Base-by-base conservation (phyloP, 2,797 vertebrate species). In the Scyliorhinus canicula region DNA sequence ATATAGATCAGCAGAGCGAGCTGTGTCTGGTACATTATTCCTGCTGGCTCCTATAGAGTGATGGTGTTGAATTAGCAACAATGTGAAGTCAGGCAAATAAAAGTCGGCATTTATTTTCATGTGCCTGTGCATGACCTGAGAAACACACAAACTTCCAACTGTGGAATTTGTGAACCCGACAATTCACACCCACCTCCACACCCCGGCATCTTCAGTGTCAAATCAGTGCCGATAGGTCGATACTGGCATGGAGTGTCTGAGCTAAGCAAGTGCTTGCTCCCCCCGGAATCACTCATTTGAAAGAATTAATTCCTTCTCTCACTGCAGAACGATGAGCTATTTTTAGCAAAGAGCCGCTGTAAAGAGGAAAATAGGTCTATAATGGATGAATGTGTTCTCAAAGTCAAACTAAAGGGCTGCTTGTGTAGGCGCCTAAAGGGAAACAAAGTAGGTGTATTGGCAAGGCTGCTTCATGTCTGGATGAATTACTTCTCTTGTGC, bases 361-460 rank as follows among this genome's bases (percentile, higher is more conserved):
- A 94, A 55, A 71, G 63, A 67, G 31, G 93, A 96, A 95, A 95
- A 82, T 93, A 95, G 95, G 95, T 95, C 95, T 96, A 95, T 96
- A 95, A 95, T 96, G 95, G 95, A 95, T 95, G 95, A 94, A 74
- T 95, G 95, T 96, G 95, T 95, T 96, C 96, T 95, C 11, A 94
- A 94, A 40, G 93, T 91, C 44, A 55, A 31, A 74, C 67, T 19
- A 96, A 96, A 97, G 96, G 96, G 95, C 96, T 97, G 96, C 97
- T 97, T 97, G 96, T 95, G 65, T 74, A 31, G 67, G 47, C 74
- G 93, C 28, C 44, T 35, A 96, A 97, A 97, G 95, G 96, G 96
- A 97, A 97, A 97, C 96, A 94, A 97, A 97, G 97, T 97, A 96
- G 97, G 96, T 96, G 95, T 96, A 94, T 96, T 96, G 96, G 96